These are phyloP conservation scores for Halocynthia aurantium DNA, from an alignment of 23 tunicate genomes.

Conservation along the genomic window DNA sequence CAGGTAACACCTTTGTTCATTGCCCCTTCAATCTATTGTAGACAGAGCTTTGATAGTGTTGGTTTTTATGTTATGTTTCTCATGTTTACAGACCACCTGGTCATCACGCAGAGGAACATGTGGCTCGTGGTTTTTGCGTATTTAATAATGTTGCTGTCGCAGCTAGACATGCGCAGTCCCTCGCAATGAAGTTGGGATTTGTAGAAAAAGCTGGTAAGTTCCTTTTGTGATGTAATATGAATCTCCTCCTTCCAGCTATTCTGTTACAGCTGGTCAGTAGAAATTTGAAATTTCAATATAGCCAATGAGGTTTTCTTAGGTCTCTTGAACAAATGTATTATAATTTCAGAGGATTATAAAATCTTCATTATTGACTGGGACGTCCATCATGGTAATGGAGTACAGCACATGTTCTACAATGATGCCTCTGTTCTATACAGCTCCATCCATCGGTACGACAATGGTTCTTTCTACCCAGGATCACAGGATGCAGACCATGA, in stretches of 20 bases:
- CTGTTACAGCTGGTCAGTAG: not conserved
- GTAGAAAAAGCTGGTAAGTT: constrained; percentile 2
- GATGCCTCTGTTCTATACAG: constrained; percentile 18
- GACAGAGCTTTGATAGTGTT: not conserved
- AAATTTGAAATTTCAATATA: not conserved
- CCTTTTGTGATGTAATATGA: not conserved
- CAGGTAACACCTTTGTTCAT: not conserved
- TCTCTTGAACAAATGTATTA: not conserved
- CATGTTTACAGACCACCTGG: constrained; percentile 27
- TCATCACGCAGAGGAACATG: constrained; percentile 37
- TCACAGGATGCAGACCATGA: constrained; percentile 15
- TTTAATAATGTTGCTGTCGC: constrained; percentile 42
- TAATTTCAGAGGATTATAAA: constrained; percentile 4
- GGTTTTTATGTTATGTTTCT: not conserved
- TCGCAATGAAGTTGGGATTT: not conserved
- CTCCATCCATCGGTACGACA: constrained; percentile 19
- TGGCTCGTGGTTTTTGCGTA: constrained; percentile 29
- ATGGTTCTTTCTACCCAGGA: constrained; percentile 17
- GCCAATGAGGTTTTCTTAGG: not conserved
- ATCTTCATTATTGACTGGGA: constrained; percentile 32
- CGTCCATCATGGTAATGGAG: constrained; percentile 42
- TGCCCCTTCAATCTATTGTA: not conserved
- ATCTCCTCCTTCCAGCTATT: not conserved
- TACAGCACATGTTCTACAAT: constrained; percentile 14
- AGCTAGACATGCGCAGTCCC: constrained; percentile 16